These are phyloP conservation scores for Neotoma lepida DNA, from an alignment of 2,113 vertebrate genomes.

Conservation along the genomic window DNA sequence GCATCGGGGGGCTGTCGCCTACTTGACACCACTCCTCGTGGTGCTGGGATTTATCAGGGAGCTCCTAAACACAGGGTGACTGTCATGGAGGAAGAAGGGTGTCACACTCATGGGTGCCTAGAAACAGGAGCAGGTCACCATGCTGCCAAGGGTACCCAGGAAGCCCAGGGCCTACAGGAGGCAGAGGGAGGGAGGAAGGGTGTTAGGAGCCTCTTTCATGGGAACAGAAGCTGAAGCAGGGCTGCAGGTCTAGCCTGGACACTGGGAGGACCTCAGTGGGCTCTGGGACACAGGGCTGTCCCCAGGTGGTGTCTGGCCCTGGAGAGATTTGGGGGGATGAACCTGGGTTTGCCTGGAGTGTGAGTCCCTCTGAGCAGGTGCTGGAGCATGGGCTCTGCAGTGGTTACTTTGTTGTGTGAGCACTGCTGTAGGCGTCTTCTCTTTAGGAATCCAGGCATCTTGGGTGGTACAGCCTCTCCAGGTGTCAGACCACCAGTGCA, in stretches of 20 bases:
- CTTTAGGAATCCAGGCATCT: not conserved
- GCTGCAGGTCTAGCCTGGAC: not conserved
- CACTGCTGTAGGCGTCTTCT: accelerated
- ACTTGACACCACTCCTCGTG: not conserved
- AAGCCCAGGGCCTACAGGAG: not conserved
- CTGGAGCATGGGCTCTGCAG: not conserved
- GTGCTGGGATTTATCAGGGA: no score
- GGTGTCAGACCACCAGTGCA: not conserved
- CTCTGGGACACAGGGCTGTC: not conserved
- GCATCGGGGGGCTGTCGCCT: not conserved
- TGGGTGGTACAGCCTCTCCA: not conserved
- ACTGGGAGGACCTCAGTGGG: not conserved
- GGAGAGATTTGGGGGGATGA: not conserved
- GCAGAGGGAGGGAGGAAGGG: not conserved
- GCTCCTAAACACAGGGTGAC: no score
- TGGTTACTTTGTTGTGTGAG: not conserved
- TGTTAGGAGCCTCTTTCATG: not conserved
- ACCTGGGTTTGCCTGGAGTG: not conserved
- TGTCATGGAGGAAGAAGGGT: not conserved
- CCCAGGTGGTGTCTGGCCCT: not conserved
- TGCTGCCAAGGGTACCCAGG: not conserved
- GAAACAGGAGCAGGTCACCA: not conserved
- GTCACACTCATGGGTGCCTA: not conserved
- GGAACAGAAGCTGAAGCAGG: not conserved
- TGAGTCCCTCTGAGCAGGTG: not conserved